A percentile compares a stretch with the other conserved stretches of the same genome.
Evolutionary conservation across 37 sponge, comb jelly and placozoan species (phyloP).

Genomic region (Trichoplax adhaerens): DNA sequence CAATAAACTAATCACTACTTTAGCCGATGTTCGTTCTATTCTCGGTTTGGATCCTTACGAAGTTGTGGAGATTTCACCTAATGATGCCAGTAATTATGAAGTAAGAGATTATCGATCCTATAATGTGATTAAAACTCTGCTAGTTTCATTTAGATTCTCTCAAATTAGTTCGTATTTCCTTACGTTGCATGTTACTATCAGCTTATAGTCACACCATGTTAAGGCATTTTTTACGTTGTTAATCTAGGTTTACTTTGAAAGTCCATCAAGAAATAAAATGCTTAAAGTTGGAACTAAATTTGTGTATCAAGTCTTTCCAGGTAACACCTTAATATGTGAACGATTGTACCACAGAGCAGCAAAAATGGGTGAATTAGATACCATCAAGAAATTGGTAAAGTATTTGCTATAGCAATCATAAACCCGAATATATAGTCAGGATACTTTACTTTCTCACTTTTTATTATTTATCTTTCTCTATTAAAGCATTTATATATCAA

Average conservation of each 20-base stretch:
- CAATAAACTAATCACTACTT: too few relatives aligned
- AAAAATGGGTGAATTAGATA: slow-evolving; percentile 36
- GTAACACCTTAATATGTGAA: slow-evolving; percentile 45
- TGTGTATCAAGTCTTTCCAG: slow-evolving; percentile 77
- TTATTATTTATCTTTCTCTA: slow-evolving; percentile 1
- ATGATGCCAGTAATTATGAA: too few relatives aligned
- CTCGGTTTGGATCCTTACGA: too few relatives aligned
- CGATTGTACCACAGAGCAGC: slow-evolving; percentile 43
- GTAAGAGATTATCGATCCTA: too few relatives aligned
- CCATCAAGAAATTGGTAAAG: slow-evolving; percentile 42
- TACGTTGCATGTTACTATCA: too few relatives aligned
- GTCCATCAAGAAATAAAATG: slow-evolving; percentile 55
- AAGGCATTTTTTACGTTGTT: too few relatives aligned
- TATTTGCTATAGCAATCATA: slow-evolving; percentile 23
- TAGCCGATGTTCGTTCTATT: too few relatives aligned
- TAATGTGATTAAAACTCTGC: too few relatives aligned
- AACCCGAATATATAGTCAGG: slow-evolving; percentile 13
- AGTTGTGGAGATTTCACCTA: too few relatives aligned
- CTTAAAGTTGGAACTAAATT: slow-evolving; percentile 43
- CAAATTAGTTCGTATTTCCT: too few relatives aligned
- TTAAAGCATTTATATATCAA: slow-evolving; percentile 1
- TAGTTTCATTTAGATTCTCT: too few relatives aligned
- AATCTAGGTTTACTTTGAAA: slow-evolving; percentile 37
- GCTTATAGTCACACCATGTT: too few relatives aligned
- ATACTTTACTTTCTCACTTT: background rate